These are phyloP conservation scores for Punctoribates punctum DNA, from an alignment of 2,888 invertebrate species.

Conservation along the genomic window DNA sequence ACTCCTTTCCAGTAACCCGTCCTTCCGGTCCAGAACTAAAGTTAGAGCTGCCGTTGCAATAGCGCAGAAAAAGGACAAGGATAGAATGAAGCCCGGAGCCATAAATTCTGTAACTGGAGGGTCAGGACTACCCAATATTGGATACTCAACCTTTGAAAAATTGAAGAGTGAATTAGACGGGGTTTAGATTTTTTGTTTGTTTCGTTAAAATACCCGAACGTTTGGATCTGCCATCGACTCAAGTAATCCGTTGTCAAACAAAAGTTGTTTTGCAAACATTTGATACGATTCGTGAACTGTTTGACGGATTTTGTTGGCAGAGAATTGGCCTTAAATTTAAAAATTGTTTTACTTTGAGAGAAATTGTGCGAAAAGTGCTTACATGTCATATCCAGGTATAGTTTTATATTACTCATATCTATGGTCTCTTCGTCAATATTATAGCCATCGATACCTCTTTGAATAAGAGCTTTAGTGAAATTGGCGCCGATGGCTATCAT, in stretches of 20 bases:
- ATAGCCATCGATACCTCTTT: constrained; percentile 16
- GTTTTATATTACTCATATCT: constrained; percentile 77
- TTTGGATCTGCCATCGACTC: constrained; percentile 41
- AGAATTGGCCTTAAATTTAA: constrained; percentile 43
- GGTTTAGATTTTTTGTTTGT: no score
- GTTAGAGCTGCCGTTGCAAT: constrained; percentile 88
- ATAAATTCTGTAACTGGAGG: constrained; percentile 93
- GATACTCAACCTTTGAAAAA: constrained; percentile 33
- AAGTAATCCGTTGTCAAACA: constrained; percentile 29
- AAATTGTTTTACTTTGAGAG: no score
- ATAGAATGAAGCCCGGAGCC: constrained; percentile 84
- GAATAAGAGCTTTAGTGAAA: constrained; percentile 68
- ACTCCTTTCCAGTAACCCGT: constrained; percentile 82
- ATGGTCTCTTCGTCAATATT: constrained; percentile 72
- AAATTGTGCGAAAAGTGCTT: no score
- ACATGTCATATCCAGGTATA: constrained; percentile 91
- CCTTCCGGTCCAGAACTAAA: constrained; percentile 81
- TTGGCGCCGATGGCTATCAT: constrained; percentile 81
- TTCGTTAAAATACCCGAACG: constrained; percentile 29
- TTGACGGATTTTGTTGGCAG: constrained; percentile 16
- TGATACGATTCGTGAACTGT: constrained; percentile 38
- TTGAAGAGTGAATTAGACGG: no score
- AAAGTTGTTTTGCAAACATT: constrained; percentile 27
- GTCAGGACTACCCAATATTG: constrained; percentile 54
- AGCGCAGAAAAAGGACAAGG: constrained; percentile 85